Conservation (phyloP, 2,888 invertebrate genomes). For the Agrochola litura region DNA sequence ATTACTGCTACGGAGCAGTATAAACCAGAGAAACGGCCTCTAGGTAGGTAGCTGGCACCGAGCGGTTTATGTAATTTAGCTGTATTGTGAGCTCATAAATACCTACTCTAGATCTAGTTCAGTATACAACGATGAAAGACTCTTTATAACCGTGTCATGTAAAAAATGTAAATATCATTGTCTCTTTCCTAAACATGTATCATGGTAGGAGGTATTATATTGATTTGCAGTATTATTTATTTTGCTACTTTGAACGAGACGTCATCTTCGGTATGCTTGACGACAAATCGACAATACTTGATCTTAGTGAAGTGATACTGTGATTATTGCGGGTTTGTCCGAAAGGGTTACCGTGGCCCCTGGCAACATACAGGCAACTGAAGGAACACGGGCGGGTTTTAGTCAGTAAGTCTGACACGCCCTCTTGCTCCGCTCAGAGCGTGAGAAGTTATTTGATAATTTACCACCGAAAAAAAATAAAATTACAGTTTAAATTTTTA, state of each 20-base stretch:
- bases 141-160: not conserved
- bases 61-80: slow-evolving; percentile 35
- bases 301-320: slow-evolving; percentile 22
- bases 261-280: not conserved
- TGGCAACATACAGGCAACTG: too few relatives aligned
- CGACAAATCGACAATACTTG: slow-evolving; percentile 2
- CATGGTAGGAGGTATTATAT: not conserved
- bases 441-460: too few relatives aligned
- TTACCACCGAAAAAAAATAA: not conserved
- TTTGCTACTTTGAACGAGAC: slow-evolving; percentile 3
- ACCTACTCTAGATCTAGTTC: not conserved
- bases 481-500: slow-evolving; percentile 1
- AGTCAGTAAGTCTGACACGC: too few relatives aligned
- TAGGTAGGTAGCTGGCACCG: slow-evolving; percentile 8
- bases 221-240: not conserved
- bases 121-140: not conserved
- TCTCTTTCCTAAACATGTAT: not conserved
- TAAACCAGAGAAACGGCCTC: slow-evolving; percentile 28
- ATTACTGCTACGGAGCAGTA: slow-evolving; percentile 31
- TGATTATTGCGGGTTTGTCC: too few relatives aligned
- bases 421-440: too few relatives aligned
- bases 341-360: too few relatives aligned
- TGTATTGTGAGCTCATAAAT: slow-evolving; percentile 24
- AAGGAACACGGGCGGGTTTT: too few relatives aligned
- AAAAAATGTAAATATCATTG: slow-evolving; percentile 1